Evolutionary conservation across 2,113 vertebrate species (phyloP).

Genomic region (Strix aluco): DNA sequence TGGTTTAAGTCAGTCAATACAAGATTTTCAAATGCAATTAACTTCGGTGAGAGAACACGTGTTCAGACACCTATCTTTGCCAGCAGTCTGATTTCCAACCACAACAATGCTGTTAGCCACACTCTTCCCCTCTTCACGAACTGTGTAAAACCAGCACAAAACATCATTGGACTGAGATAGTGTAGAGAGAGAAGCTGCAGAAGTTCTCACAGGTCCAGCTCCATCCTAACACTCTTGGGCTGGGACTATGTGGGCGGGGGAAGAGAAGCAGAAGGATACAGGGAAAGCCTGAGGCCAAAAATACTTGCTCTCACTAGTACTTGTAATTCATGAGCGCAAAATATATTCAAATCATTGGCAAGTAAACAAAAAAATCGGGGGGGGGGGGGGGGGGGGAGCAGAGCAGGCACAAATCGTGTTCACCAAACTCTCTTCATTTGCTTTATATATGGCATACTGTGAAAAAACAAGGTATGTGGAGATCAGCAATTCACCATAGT

Average conservation of each 20-base stretch:
- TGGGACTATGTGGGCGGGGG: accelerated
- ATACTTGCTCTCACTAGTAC: background rate
- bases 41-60: background rate
- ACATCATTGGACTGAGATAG: accelerated
- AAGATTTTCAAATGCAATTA: background rate
- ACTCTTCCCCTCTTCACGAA: background rate
- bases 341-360: background rate
- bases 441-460: background rate
- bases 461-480: background rate
- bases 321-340: background rate
- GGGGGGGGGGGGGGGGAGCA: too few relatives aligned
- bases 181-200: background rate
- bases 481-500: background rate
- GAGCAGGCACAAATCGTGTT: background rate
- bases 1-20: background rate
- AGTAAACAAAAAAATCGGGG: background rate
- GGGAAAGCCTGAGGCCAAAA: background rate
- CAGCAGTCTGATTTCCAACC: background rate
- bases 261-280: background rate
- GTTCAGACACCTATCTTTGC: background rate
- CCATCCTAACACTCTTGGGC: background rate
- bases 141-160: background rate
- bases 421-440: background rate
- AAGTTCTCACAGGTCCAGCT: background rate
- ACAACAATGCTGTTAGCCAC: background rate